Evolutionary conservation across 2,113 vertebrate species (phyloP).

Genomic region (Lucifuga dentata): DNA sequence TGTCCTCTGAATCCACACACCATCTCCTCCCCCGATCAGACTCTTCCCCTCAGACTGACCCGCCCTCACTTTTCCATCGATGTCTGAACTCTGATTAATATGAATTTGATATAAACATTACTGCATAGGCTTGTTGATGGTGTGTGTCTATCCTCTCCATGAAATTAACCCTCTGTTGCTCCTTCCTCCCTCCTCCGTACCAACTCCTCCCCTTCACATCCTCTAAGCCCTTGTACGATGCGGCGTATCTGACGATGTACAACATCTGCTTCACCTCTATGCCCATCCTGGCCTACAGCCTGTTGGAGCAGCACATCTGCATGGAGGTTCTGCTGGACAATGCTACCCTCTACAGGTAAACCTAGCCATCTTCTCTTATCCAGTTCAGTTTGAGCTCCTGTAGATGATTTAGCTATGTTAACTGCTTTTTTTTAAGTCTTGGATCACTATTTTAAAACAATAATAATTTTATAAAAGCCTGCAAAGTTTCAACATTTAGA

Average conservation of each 20-base stretch:
- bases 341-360: slow-evolving; percentile 83
- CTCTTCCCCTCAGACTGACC: slow-evolving; percentile 52
- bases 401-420: background rate
- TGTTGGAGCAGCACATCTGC: slow-evolving; percentile 94
- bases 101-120: background rate
- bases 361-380: background rate
- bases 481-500: too few species aligned
- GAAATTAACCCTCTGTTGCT: slow-evolving; percentile 71
- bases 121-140: too few species aligned
- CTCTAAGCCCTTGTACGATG: slow-evolving; percentile 95
- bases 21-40: slow-evolving; percentile 13
- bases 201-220: slow-evolving; percentile 31
- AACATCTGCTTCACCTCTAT: slow-evolving; percentile 99
- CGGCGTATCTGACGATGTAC: slow-evolving; percentile 99
- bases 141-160: slow-evolving; percentile 53
- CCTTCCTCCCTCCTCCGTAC: slow-evolving; percentile 26
- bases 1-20: slow-evolving; percentile 28
- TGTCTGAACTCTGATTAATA: slow-evolving; percentile 48
- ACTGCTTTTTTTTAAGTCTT: background rate
- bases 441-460: too few species aligned
- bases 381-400: background rate
- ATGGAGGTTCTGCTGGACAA: slow-evolving; percentile 87
- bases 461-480: too few species aligned
- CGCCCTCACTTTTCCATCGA: slow-evolving; percentile 51
- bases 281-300: slow-evolving; percentile 96